Evolutionary conservation across 2,113 vertebrate genomes (phyloP), one percentile per base, ranked within the genome.

Genomic region (Perca flavescens): DNA sequence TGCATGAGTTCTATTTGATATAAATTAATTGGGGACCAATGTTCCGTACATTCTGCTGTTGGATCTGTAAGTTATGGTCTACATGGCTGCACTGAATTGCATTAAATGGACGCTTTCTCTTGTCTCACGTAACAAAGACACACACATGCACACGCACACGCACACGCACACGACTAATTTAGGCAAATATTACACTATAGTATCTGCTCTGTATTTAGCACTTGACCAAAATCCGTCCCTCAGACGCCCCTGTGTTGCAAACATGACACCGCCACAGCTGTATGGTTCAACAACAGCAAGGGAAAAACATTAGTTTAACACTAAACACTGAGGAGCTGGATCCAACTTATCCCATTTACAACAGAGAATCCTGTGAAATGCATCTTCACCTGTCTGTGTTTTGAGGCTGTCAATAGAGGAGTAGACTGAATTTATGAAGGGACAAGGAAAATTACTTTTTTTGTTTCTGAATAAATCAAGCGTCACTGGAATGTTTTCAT

Each of bases 361-460:
- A 81, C 80, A 68, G 71, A 90, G 91, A 93, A 94, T 94, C 90
- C 92, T 86, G 79, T 87, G 92, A 93, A 92, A 91, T 86, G 81
- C 72, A 74, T 89, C 75, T 57, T 74, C 36, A 28, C 56, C 71
- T 65, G 67, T 72, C 31, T 71, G 50, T 56, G 34, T 56, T 63
- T 71, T 40, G 43, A 71, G 82, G 68, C 43, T 57, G 5, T 53
- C 47, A 69, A 36, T 52, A 25, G 52, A 78, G 76, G 66, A 71
- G 50, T 5, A 49, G 60, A 67, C 78, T 60, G 60, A 72, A 71
- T 52, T 73, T 62, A 85, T 58, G 66, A 80, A 85, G 76, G 43
- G 54, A 83, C 58, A 74, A 68, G 10, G 36, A 17, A 3, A 40
- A 34, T 22, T 3, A 11, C 61, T 50, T 40, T 60, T 13, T 66